phyloP scores from a whole-genome alignment of 37 sponge, comb jelly and placozoan genomes.

The Aphrocallistes beatrix region DNA sequence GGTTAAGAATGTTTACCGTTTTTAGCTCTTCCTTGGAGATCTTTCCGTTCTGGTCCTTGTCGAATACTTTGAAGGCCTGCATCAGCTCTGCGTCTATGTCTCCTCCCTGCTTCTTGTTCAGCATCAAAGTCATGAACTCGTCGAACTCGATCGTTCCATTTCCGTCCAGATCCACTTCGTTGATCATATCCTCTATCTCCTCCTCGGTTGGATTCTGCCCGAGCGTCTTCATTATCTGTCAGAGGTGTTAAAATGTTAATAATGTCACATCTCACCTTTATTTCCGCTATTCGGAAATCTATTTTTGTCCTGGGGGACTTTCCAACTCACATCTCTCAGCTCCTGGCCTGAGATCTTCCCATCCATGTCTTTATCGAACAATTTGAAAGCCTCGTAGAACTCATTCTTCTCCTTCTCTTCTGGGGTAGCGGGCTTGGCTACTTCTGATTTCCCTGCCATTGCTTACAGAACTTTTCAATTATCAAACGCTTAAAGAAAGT shows the following conservation, averaged over 20 bases:
- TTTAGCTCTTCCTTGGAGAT: neutral
- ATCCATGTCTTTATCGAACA: neutral
- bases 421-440: neutral
- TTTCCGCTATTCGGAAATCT: too few species aligned
- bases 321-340: neutral
- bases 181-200: constrained; percentile 6
- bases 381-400: neutral
- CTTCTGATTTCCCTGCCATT: neutral
- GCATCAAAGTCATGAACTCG: neutral
- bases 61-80: constrained; percentile 3
- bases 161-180: neutral
- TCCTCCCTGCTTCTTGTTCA: neutral
- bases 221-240: neutral
- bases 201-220: neutral
- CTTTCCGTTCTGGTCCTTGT: neutral
- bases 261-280: too few species aligned
- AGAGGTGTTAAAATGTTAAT: too few species aligned
- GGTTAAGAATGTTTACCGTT: too few species aligned
- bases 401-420: neutral
- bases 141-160: neutral
- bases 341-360: neutral
- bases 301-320: too few species aligned
- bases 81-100: neutral
- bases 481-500: too few species aligned
- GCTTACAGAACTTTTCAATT: too few species aligned